A percentile compares a stretch with the other conserved stretches of the same genome.
These are phyloP conservation scores for Ascaphus truei DNA, from an alignment of 2,113 vertebrate genomes.

Conservation along the genomic window DNA sequence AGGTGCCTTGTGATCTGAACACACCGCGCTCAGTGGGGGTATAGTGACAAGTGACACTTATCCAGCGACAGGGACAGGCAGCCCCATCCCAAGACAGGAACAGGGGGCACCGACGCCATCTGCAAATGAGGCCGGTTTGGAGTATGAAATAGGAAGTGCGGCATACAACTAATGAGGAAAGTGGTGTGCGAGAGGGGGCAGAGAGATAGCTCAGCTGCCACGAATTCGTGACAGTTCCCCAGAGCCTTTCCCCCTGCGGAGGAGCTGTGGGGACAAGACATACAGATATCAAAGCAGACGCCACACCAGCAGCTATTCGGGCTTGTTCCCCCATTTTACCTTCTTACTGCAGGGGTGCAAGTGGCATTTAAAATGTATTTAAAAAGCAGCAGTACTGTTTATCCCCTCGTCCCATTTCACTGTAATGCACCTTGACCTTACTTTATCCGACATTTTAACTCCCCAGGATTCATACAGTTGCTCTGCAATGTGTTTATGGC, in stretches of 20 bases:
- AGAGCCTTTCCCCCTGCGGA: not conserved
- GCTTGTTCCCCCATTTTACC: no score
- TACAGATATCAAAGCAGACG: not conserved
- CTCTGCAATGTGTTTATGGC: no score
- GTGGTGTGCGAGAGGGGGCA: not conserved
- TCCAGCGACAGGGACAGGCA: constrained; percentile 7
- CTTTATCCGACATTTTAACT: no score
- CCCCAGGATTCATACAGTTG: no score
- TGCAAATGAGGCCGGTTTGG: not conserved
- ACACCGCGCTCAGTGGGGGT: not conserved
- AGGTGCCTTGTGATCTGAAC: constrained; percentile 10
- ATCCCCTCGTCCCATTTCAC: no score
- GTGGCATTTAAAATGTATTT: no score
- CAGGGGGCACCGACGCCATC: not conserved
- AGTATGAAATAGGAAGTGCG: constrained; percentile 3
- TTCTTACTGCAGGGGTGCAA: no score
- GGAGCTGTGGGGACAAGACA: not conserved
- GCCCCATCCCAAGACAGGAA: not conserved
- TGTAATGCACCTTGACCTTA: no score
- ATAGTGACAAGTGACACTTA: constrained; percentile 16
- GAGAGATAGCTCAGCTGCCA: constrained; percentile 10
- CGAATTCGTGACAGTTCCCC: constrained; percentile 1
- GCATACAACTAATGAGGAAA: constrained; percentile 25
- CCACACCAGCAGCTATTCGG: not conserved
- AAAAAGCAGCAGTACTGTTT: no score